A percentile compares a stretch with the other conserved stretches of the same genome.
Evolutionary conservation across 2,888 invertebrate genomes (phyloP).

Genomic region (Beris chalybata): DNA sequence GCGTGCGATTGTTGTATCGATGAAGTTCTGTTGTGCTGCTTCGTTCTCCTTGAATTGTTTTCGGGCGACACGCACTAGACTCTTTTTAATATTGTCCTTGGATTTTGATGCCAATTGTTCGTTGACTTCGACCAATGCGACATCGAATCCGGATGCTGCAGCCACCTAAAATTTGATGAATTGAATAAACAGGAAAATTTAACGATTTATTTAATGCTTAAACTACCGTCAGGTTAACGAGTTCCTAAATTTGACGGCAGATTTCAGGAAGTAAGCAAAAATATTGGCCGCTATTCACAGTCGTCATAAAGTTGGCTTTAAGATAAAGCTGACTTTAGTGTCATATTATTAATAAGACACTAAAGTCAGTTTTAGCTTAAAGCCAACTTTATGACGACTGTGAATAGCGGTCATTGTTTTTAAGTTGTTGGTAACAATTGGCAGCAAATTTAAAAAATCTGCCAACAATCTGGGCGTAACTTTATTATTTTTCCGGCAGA

Average conservation of each 20-base stretch:
- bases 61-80: constrained; percentile 75
- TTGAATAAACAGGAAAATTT: neutral
- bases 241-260: neutral
- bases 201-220: neutral
- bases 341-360: too few species aligned
- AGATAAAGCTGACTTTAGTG: too few species aligned
- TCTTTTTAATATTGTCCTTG: constrained; percentile 67
- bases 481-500: too few species aligned
- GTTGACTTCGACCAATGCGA: constrained; percentile 78
- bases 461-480: too few species aligned
- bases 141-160: constrained; percentile 80
- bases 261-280: neutral
- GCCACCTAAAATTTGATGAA: constrained; percentile 64
- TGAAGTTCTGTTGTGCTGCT: constrained; percentile 67
- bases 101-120: constrained; percentile 73
- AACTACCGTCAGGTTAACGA: too few species aligned
- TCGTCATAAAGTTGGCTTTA: too few species aligned
- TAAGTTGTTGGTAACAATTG: too few species aligned
- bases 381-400: too few species aligned
- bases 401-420: too few species aligned
- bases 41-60: constrained; percentile 72
- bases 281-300: too few species aligned
- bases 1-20: constrained; percentile 63
- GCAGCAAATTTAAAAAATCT: too few species aligned
- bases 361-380: too few species aligned